phyloP scores from a whole-genome alignment of 2,888 invertebrate species.

The Nebria brevicollis region DNA sequence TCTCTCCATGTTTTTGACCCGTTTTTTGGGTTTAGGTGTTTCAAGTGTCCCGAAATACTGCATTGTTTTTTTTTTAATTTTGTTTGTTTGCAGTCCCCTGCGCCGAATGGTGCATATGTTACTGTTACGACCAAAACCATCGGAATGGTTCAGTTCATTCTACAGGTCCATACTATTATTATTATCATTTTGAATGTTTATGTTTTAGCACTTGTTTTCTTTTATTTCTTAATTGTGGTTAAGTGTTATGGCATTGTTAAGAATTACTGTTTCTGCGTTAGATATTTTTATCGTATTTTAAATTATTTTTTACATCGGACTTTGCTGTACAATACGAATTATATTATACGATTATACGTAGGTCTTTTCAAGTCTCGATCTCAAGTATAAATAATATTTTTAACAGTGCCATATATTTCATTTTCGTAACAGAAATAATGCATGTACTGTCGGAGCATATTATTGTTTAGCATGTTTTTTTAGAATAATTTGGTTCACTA shows the following conservation, averaged over 20 bases:
- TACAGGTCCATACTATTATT: conserved; percentile 63
- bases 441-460: conserved; percentile 21
- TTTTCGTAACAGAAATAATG: conserved; percentile 13
- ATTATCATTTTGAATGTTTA: conserved; percentile 49
- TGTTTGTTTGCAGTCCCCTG: conserved; percentile 68
- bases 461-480: conserved; percentile 11
- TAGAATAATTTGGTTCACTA: conserved; percentile 4
- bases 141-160: conserved; percentile 70
- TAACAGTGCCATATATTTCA: conserved; percentile 6
- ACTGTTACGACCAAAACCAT: conserved; percentile 69
- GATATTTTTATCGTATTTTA: neutral
- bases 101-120: conserved; percentile 73
- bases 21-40: conserved; percentile 11
- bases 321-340: too few relatives aligned
- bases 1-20: neutral
- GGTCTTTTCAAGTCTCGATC: too few relatives aligned
- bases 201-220: conserved; percentile 45
- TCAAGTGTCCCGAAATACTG: conserved; percentile 10
- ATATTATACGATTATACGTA: too few relatives aligned
- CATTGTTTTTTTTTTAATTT: conserved; percentile 29
- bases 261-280: neutral
- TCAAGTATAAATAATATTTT: neutral
- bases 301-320: too few relatives aligned
- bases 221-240: conserved; percentile 36
- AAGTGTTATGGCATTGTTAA: conserved; percentile 31